Conservation (phyloP, 2,113 vertebrate genomes). For the Malaclemys terrapin region DNA sequence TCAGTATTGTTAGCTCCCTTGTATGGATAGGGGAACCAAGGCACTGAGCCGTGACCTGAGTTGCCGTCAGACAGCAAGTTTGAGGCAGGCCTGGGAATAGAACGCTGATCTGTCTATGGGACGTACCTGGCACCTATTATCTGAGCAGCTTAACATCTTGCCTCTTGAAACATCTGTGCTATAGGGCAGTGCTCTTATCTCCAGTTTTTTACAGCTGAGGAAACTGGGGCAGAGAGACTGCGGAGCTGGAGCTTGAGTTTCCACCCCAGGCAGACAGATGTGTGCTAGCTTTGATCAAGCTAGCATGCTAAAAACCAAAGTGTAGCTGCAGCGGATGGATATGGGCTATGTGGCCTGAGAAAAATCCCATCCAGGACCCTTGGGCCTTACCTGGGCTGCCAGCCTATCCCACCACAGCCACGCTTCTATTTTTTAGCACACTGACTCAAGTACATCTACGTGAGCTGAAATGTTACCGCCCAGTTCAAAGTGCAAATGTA, state of each 20-base stretch:
- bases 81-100: neutral
- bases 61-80: neutral
- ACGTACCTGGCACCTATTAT: neutral
- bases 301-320: neutral
- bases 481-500: neutral
- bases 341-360: neutral
- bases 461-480: neutral
- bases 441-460: neutral
- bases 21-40: neutral
- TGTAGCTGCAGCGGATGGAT: neutral
- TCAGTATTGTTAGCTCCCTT: neutral
- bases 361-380: neutral
- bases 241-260: too few relatives aligned
- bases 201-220: neutral
- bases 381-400: accelerated
- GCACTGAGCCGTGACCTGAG: neutral
- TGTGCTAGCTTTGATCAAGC: neutral
- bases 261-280: too few relatives aligned
- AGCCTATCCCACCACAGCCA: accelerated
- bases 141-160: neutral
- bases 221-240: neutral
- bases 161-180: neutral
- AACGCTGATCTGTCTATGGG: neutral
- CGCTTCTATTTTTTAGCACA: neutral
- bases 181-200: neutral